Evolutionary conservation across 1,140 invertebrate genomes (phyloP).

Genomic region (Drosophila littoralis): DNA sequence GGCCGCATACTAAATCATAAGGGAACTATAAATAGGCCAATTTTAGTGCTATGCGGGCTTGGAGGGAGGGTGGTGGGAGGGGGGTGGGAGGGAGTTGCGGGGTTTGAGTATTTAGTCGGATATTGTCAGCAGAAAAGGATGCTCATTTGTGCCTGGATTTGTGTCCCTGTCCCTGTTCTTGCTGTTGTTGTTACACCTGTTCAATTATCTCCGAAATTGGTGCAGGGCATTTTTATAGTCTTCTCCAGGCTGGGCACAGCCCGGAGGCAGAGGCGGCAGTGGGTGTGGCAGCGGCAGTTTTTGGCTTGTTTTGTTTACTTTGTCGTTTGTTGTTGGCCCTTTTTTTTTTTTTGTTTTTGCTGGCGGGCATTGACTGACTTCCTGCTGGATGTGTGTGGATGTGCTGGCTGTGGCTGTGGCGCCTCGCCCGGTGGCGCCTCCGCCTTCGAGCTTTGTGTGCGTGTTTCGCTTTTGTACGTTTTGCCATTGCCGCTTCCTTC

Average conservation of each 20-base stretch:
- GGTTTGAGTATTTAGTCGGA: constrained; percentile 12
- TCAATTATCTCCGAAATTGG: constrained; percentile 45
- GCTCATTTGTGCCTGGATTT: constrained; percentile 30
- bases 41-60: constrained; percentile 17
- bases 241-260: background rate
- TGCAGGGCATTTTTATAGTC: constrained; percentile 41
- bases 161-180: constrained; percentile 7
- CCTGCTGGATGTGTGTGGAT: constrained; percentile 29
- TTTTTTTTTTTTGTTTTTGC: constrained; percentile 58
- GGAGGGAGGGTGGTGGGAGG: background rate
- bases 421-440: constrained; percentile 17
- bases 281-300: constrained; percentile 10
- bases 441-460: constrained; percentile 43
- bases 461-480: constrained; percentile 71
- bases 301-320: constrained; percentile 68
- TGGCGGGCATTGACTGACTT: constrained; percentile 79
- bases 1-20: constrained; percentile 10
- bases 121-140: constrained; percentile 24
- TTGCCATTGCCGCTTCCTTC: constrained; percentile 74
- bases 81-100: background rate
- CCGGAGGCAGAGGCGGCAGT: background rate
- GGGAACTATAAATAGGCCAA: constrained; percentile 36
- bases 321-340: constrained; percentile 68
- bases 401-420: constrained; percentile 58
- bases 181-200: constrained; percentile 40